Evolutionary conservation across 2,113 vertebrate species (phyloP).

Genomic region (Pelmatolapia mariae): DNA sequence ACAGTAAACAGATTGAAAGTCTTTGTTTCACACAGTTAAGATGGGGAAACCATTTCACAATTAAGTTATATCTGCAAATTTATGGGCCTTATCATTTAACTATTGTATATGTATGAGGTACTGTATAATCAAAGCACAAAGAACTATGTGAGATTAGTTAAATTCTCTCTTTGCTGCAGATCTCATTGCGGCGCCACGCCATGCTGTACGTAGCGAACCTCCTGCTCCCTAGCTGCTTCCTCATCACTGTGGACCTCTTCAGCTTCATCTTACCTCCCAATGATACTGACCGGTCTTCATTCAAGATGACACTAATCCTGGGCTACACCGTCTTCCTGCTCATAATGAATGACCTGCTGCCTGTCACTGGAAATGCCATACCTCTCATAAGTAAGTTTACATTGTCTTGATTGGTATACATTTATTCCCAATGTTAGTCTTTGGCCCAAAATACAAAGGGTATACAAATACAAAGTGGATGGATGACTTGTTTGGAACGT

Average conservation of each 20-base stretch:
- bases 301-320: conserved; percentile 78
- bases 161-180: background rate
- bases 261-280: conserved; percentile 75
- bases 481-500: rapidly evolving
- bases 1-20: background rate
- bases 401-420: background rate
- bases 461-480: background rate
- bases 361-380: conserved; percentile 61
- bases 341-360: conserved; percentile 74
- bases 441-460: background rate
- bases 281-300: conserved; percentile 58
- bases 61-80: background rate
- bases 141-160: background rate
- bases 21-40: background rate
- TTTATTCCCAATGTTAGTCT: background rate
- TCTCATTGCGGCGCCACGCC: conserved; percentile 24
- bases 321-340: conserved; percentile 78
- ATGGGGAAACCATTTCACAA: background rate
- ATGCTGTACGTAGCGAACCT: conserved; percentile 73
- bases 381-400: conserved; percentile 61
- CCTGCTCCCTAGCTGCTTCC: conserved; percentile 71
- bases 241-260: conserved; percentile 70
- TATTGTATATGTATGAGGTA: background rate
- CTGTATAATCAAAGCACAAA: background rate
- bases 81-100: background rate